Conservation (phyloP, 2,797 vertebrate genomes). For the Borostomias antarcticus region DNA sequence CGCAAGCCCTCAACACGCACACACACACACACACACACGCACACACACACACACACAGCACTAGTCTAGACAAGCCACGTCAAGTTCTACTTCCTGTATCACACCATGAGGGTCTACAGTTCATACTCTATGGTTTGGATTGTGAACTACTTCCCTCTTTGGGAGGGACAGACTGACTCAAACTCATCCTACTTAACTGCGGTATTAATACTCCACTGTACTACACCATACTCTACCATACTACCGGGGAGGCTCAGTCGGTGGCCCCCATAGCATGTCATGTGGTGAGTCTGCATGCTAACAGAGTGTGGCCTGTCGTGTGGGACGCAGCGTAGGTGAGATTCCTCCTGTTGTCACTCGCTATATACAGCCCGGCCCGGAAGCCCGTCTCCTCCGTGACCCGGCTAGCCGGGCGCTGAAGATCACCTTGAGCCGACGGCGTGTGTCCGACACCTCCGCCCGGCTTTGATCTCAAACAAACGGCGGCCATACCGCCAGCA, state of each 20-base stretch:
- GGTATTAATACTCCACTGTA: no score
- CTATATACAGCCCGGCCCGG: slow-evolving; percentile 52
- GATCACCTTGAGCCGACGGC: neutral
- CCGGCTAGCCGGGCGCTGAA: neutral
- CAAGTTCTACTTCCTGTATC: no score
- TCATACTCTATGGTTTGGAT: no score
- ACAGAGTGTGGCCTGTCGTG: slow-evolving; percentile 30
- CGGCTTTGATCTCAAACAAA: no score
- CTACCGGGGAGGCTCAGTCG: neutral
- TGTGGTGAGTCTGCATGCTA: slow-evolving; percentile 1
- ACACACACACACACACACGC: neutral
- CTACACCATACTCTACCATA: neutral
- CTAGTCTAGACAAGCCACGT: no score
- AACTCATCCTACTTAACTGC: no score
- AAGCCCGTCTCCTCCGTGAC: slow-evolving; percentile 40
- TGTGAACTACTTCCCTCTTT: no score
- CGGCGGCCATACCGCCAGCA: no score
- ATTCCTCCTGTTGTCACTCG: slow-evolving; percentile 44
- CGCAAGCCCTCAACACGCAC: neutral
- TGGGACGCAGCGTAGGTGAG: slow-evolving; percentile 38
- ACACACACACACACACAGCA: no score
- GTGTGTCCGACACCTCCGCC: no score
- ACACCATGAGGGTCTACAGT: no score
- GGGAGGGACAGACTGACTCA: no score
- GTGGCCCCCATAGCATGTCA: neutral